phyloP scores from a whole-genome alignment of 2,888 invertebrate species.

The Drosophila affinis region DNA sequence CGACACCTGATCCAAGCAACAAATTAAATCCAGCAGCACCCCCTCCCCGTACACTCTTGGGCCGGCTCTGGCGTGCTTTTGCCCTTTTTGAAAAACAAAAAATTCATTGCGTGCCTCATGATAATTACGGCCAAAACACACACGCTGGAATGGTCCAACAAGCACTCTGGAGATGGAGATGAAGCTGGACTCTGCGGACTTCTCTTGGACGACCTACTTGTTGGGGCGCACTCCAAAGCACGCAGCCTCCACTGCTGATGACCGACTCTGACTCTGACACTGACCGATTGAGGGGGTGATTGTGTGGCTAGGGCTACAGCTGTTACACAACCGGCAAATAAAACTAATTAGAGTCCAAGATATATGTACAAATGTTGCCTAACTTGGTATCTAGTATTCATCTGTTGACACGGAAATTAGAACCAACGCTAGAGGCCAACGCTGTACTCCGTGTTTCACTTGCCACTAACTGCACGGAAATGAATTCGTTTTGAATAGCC shows the following conservation, averaged over 20 bases:
- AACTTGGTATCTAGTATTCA: slow-evolving; percentile 2
- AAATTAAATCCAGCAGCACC: slow-evolving; percentile 53
- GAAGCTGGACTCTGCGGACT: slow-evolving; percentile 11
- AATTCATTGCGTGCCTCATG: slow-evolving; percentile 60
- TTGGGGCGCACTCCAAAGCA: slow-evolving; percentile 21
- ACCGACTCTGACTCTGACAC: slow-evolving; percentile 40
- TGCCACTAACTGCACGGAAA: slow-evolving; percentile 25
- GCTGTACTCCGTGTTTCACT: background rate
- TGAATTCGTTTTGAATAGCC: slow-evolving; percentile 32
- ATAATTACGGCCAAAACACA: slow-evolving; percentile 52
- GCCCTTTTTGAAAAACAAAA: slow-evolving; percentile 8
- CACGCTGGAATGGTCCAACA: slow-evolving; percentile 6
- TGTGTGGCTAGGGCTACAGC: slow-evolving; percentile 17
- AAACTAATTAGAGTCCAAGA: slow-evolving; percentile 50
- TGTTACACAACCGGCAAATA: slow-evolving; percentile 57
- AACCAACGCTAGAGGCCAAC: slow-evolving; percentile 23
- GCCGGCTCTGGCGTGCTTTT: slow-evolving; percentile 5
- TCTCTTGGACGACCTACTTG: slow-evolving; percentile 58
- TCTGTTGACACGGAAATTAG: slow-evolving; percentile 37
- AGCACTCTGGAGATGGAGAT: background rate
- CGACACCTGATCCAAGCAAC: slow-evolving; percentile 40
- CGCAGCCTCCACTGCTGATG: slow-evolving; percentile 29
- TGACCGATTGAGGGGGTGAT: slow-evolving; percentile 18
- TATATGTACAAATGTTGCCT: slow-evolving; percentile 32
- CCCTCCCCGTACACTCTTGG: slow-evolving; percentile 24